phyloP scores from a whole-genome alignment of 2,113 vertebrate genomes.

The Catagonus wagneri region DNA sequence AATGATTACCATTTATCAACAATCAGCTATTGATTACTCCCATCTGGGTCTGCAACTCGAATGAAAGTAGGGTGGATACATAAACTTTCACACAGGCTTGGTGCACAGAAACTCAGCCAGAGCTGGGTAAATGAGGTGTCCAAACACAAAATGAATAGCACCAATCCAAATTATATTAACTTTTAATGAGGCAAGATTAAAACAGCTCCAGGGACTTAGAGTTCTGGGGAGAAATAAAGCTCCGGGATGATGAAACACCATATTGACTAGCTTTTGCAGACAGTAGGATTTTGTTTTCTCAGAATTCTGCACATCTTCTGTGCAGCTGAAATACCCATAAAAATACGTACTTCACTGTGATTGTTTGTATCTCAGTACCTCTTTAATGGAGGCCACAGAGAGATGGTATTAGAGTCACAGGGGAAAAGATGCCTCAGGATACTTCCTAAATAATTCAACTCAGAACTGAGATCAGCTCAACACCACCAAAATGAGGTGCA shows the following conservation, averaged over 20 bases:
- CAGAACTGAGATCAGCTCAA: conserved; percentile 28
- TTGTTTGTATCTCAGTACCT: conserved; percentile 28
- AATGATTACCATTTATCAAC: conserved; percentile 63
- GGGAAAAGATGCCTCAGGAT: conserved; percentile 73
- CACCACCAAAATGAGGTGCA: neutral
- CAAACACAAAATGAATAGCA: conserved; percentile 39
- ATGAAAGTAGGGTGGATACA: conserved; percentile 8
- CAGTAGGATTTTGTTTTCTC: neutral
- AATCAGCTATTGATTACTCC: conserved; percentile 60
- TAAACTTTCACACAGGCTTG: neutral
- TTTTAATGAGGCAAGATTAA: conserved; percentile 69
- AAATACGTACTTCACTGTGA: conserved; percentile 28
- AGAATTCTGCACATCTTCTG: conserved; percentile 57
- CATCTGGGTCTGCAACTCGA: conserved; percentile 33
- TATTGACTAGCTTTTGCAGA: conserved; percentile 35
- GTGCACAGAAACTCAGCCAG: neutral
- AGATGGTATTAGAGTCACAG: conserved; percentile 59
- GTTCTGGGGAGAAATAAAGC: conserved; percentile 61
- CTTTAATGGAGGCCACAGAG: conserved; percentile 49
- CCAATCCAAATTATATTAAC: conserved; percentile 59
- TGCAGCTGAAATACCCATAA: neutral
- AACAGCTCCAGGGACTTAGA: conserved; percentile 64
- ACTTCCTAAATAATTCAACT: conserved; percentile 84
- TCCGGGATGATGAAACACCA: conserved; percentile 58
- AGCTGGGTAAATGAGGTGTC: neutral